Base-by-base conservation (phyloP, 1,140 invertebrate genomes). In the Drosophila neocordata region DNA sequence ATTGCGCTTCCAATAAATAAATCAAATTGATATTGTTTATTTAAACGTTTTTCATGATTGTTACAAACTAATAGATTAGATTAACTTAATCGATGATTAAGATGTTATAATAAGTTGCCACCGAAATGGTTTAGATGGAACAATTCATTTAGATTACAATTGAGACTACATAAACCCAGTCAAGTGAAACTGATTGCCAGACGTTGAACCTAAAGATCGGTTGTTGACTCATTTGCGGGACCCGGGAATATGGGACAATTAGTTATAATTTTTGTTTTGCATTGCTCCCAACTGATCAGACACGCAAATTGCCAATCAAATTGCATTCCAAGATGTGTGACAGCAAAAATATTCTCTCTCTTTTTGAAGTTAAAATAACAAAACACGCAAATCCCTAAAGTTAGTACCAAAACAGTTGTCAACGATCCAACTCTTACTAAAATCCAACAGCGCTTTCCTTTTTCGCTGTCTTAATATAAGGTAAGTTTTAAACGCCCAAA, bases 241-340 rank as follows among this genome's bases (percentile, higher is more conserved):
- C 7, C 15, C 15, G 41, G 41, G 48, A 8, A 18, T 8, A 11
- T 7, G 22, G 55, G 70, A 73, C 22, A 8, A 38, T 22, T 63
- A 37, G 57, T 22, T 38, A 24, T 31, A 37, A 55, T 13, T 18
- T 18, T 24, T 59, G 57, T 38, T 55, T 57, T 34, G 48, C 24
- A 24, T 44, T 58, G 35, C 70, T 37, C 27, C 34, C 35, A 27
- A 38, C 41, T 9, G 41, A 20, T 48, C 41, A 13, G 62, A 48
- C 81, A 85, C 82, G 81, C 81, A 51, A 87, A 11, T 41, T 37
- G 63, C 56, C 78, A 81, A 85, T 85, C 82, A 82, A 78, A 87
- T 56, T 67, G 68, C 64, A 67, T 69, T 61, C 48, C 34, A 84
- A 75, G 67, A 71, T 79, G 62, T 69, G 65, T 65, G 64, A 64